Evolutionary conservation across 1,140 invertebrate species (phyloP).

Genomic region (Batillaria attramentaria): DNA sequence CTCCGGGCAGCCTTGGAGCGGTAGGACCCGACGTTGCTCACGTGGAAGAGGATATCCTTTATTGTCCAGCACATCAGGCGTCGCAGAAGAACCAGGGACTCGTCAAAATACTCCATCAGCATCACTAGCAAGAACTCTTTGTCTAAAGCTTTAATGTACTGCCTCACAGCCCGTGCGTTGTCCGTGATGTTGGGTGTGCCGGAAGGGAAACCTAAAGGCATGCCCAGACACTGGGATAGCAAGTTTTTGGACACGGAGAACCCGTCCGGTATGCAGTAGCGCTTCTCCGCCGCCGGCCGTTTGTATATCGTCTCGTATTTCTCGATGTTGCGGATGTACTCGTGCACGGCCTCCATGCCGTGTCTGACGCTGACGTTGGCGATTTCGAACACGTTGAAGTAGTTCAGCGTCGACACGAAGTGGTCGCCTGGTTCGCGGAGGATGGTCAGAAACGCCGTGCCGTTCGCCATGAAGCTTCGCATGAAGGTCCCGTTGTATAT

Average conservation of each 20-base stretch:
- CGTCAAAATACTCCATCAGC: constrained; percentile 75
- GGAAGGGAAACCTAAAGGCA: constrained; percentile 62
- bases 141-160: constrained; percentile 54
- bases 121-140: constrained; percentile 73
- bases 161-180: constrained; percentile 36
- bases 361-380: constrained; percentile 30
- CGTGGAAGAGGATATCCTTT: constrained; percentile 61
- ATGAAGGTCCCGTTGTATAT: constrained; percentile 61
- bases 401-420: constrained; percentile 60
- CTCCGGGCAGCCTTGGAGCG: constrained; percentile 2
- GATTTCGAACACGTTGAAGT: constrained; percentile 55
- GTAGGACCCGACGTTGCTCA: constrained; percentile 50
- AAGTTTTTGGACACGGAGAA: constrained; percentile 66
- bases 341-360: constrained; percentile 36
- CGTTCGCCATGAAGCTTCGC: constrained; percentile 50
- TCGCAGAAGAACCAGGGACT: constrained; percentile 74
- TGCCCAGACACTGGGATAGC: constrained; percentile 63
- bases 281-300: constrained; percentile 37
- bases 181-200: constrained; percentile 45
- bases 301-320: constrained; percentile 62
- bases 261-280: constrained; percentile 63
- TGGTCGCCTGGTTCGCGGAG: constrained; percentile 62
- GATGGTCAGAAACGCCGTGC: constrained; percentile 61
- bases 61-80: constrained; percentile 74
- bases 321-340: constrained; percentile 59